phyloP scores from a whole-genome alignment of 2,888 invertebrate genomes.

The Iselma pallidipennis region DNA sequence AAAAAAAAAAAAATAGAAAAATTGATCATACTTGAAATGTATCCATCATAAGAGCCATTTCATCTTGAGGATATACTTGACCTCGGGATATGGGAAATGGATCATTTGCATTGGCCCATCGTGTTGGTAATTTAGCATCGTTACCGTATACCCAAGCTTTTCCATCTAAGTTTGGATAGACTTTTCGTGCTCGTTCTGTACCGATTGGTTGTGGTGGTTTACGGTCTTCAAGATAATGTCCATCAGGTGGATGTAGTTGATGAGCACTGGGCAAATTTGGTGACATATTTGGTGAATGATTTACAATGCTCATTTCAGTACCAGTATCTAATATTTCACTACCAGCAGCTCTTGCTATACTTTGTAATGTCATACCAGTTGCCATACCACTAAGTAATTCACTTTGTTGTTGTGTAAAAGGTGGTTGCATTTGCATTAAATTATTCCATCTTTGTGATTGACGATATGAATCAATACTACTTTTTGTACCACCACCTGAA shows the following conservation, averaged over 20 bases:
- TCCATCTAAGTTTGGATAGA: conserved; percentile 40
- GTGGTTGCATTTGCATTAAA: conserved; percentile 48
- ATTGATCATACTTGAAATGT: conserved; percentile 52
- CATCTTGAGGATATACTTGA: conserved; percentile 50
- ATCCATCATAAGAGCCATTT: conserved; percentile 57
- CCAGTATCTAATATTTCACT: conserved; percentile 54
- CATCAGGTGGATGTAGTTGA: conserved; percentile 30
- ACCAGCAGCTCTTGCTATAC: conserved; percentile 47
- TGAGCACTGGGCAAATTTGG: conserved; percentile 47
- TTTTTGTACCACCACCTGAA: conserved; percentile 12
- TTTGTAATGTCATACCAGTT: conserved; percentile 50
- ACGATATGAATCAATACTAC: conserved; percentile 18
- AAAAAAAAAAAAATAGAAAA: conserved; percentile 14
- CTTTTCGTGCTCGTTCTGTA: conserved; percentile 78
- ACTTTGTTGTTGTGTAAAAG: conserved; percentile 47
- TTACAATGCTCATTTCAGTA: conserved; percentile 56
- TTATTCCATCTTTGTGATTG: conserved; percentile 44
- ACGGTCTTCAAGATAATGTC: conserved; percentile 55
- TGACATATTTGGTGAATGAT: conserved; percentile 58
- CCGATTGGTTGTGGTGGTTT: conserved; percentile 73
- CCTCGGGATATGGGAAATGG: conserved; percentile 42
- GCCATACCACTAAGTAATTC: conserved; percentile 52
- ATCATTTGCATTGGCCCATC: conserved; percentile 31
- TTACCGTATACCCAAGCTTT: conserved; percentile 56
- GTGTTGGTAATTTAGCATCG: conserved; percentile 37